Percentiles rank a stretch among this genome's conserved stretches.
Conservation (phyloP, 1,140 invertebrate species). For the Calephelis virginiensis region DNA sequence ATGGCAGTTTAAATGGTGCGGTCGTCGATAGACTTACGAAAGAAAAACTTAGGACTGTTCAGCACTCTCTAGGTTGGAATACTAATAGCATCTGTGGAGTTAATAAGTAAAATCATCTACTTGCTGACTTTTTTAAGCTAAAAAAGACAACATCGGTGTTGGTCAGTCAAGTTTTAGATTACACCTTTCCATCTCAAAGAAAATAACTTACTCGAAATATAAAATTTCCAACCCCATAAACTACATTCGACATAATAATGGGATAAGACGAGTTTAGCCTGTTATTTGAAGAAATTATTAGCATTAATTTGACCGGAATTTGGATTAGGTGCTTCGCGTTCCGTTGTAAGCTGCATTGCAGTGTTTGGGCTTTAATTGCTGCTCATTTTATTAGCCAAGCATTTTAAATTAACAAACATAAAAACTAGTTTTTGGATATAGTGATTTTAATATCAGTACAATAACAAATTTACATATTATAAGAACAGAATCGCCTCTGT, state of each 20-base stretch:
- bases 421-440: background rate
- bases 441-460: no score
- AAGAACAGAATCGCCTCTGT: background rate
- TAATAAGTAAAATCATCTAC: no score
- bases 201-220: conserved; percentile 6
- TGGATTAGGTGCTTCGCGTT: conserved; percentile 1
- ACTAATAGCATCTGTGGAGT: no score
- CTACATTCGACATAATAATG: conserved; percentile 13
- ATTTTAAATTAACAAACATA: background rate
- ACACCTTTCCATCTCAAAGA: background rate
- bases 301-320: conserved; percentile 8
- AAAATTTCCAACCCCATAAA: conserved; percentile 6
- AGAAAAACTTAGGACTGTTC: no score
- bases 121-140: no score
- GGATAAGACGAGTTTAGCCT: background rate
- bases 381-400: background rate
- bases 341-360: conserved; percentile 8
- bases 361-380: conserved; percentile 7
- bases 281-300: conserved; percentile 12
- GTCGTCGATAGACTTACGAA: no score
- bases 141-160: no score
- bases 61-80: no score
- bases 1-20: no score
- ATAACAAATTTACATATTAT: no score
- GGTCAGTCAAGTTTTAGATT: background rate